Evolutionary conservation across 2,888 invertebrate species (phyloP).

Genomic region (Xestia xanthographa): DNA sequence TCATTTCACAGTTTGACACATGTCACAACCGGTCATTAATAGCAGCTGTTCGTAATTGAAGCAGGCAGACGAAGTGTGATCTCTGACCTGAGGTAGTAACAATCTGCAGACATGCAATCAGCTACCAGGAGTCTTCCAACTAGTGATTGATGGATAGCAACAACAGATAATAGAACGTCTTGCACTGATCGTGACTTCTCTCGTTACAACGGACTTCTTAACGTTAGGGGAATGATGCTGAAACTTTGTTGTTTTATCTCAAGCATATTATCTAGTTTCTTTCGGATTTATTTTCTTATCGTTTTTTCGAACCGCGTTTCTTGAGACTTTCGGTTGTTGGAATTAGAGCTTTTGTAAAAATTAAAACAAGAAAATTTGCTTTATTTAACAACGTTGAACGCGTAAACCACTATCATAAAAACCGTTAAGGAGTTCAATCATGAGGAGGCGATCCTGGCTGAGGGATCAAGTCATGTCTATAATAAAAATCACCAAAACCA

Average conservation of each 20-base stretch:
- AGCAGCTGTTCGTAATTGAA: constrained; percentile 5
- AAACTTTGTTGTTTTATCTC: constrained; percentile 3
- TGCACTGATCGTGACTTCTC: constrained; percentile 43
- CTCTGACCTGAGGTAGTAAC: constrained; percentile 28
- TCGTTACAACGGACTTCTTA: constrained; percentile 15
- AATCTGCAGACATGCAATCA: constrained; percentile 38
- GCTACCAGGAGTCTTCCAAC: constrained; percentile 23
- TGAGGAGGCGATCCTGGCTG: no score
- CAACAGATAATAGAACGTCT: constrained; percentile 33
- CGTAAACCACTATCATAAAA: no score
- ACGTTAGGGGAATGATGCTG: constrained; percentile 8
- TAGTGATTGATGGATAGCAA: constrained; percentile 42
- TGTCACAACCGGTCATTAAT: constrained; percentile 1
- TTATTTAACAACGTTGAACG: no score
- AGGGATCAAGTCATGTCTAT: no score
- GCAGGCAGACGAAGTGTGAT: constrained; percentile 34
- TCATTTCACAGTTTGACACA: constrained; percentile 17
- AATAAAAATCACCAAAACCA: no score
- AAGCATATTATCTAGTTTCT: neutral
- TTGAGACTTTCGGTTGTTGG: neutral
- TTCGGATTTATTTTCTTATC: neutral
- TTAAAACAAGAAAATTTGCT: no score
- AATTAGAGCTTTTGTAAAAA: neutral
- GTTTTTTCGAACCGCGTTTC: neutral
- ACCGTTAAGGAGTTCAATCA: no score